Conservation (phyloP, 30 jellyfish, hydroid and myxozoan genomes). For the Sanderia malayensis region DNA sequence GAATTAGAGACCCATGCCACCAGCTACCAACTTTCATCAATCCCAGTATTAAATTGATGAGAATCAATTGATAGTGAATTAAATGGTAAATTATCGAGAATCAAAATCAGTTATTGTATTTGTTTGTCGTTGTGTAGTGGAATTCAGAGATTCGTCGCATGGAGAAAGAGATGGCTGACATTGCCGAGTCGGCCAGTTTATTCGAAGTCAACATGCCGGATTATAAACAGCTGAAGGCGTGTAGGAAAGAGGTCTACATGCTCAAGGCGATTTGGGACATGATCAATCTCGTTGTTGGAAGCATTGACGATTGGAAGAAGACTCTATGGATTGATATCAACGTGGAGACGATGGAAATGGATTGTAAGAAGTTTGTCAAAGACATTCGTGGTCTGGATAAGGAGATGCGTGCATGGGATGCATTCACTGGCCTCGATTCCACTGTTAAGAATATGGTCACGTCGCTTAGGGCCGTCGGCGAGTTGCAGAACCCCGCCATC, state of each 20-base stretch:
- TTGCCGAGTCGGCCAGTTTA: constrained; percentile 92
- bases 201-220: constrained; percentile 97
- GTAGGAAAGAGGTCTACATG: constrained; percentile 89
- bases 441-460: constrained; percentile 95
- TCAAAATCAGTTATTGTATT: too few species aligned
- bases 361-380: constrained; percentile 92
- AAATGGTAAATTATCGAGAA: too few species aligned
- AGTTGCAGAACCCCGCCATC: constrained; percentile 94
- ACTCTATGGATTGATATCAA: constrained; percentile 88
- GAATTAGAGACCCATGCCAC: too few species aligned
- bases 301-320: constrained; percentile 89
- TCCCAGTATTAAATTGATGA: too few species aligned
- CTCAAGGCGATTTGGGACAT: constrained; percentile 90
- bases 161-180: constrained; percentile 81
- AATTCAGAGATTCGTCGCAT: constrained; percentile 67
- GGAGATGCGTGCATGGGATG: constrained; percentile 99
- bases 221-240: constrained; percentile 92
- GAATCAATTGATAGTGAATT: too few species aligned
- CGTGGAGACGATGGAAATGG: constrained; percentile 96
- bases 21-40: too few species aligned
- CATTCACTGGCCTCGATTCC: constrained; percentile 87
- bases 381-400: constrained; percentile 93
- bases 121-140: too few species aligned
- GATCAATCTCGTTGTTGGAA: constrained; percentile 78
- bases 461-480: constrained; percentile 93